Evolutionary conservation across 2,797 vertebrate genomes (phyloP), one percentile per base, ranked within the genome.

Genomic region (Girardinus metallicus): DNA sequence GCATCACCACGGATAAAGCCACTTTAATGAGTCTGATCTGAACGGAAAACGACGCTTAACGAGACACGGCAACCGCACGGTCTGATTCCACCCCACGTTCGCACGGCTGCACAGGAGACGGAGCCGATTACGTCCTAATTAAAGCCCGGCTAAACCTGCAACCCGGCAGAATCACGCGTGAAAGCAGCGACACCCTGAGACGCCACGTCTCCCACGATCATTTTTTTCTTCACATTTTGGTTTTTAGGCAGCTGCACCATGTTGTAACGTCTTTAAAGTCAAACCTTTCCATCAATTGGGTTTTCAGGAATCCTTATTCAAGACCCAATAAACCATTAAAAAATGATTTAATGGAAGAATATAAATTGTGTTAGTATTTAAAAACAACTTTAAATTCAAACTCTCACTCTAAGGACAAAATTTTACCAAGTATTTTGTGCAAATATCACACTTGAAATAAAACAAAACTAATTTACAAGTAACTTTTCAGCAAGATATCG

Each of bases 21-120:
- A 71, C 80, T 76, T 80, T 88, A 88, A 87, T 29, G 68, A 44
- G 41, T 29, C 23, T 71, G 68, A 71, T 71, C 41, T 16, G 68
- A 41, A 44, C 41, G 2, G 12, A 29, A 44, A 71, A 71, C 26
- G 11, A 29, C 3, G 26, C 41, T 44, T 71, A 71, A 71, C 76
- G 83, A 82, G 79, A 39, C 47, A 12, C 74, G 62, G 0, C 5
- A 43, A 76, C 70, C 84, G 71, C 83, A 51, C 81, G 84, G 64
- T 83, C 77, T 5, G 16, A 57, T 78, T 7, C 77, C 74, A 87
- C 82, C 80, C 80, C 79, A 46, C 62, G 5, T 78, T 81, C 72
- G 36, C 53, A 10, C 75, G 34, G 1, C 77, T 66, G 83, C 77
- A 49, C 72, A 53, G 76, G 23, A 46, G 47, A 60, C 2, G 5